Evolutionary conservation across 2,888 invertebrate species (phyloP).

Genomic region (Gastrophysa polygoni): DNA sequence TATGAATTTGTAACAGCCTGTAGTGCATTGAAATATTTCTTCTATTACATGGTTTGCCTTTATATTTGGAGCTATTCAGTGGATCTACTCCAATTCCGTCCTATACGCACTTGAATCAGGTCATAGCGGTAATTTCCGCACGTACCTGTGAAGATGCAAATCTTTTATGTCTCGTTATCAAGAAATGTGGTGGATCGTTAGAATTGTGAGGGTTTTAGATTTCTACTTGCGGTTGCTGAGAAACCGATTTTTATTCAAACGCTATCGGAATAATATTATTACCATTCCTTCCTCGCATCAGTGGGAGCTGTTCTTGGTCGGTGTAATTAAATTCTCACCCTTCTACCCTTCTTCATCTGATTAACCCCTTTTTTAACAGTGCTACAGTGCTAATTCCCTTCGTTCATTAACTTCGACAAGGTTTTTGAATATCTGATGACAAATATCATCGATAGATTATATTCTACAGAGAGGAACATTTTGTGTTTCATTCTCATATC

Average conservation of each 20-base stretch:
- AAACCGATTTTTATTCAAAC: not conserved
- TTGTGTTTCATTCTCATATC: no score
- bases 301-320: conserved; percentile 21
- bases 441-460: no score
- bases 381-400: conserved; percentile 6
- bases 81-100: no score
- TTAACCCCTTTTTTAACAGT: conserved; percentile 27
- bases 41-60: no score
- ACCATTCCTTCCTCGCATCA: conserved; percentile 24
- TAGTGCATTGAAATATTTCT: no score
- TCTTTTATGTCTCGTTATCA: no score
- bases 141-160: no score
- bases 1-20: no score
- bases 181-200: not conserved
- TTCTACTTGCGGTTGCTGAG: not conserved
- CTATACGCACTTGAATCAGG: no score
- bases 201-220: not conserved
- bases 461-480: no score
- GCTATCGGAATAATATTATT: conserved; percentile 12
- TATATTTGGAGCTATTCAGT: no score
- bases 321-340: conserved; percentile 27
- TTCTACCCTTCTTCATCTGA: conserved; percentile 23
- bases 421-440: not conserved
- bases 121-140: no score
- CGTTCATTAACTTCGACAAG: conserved; percentile 9